A percentile compares a stretch with the other conserved stretches of the same genome.
phyloP scores from a whole-genome alignment of 2,888 invertebrate species.

The Ectropis crepuscularia region DNA sequence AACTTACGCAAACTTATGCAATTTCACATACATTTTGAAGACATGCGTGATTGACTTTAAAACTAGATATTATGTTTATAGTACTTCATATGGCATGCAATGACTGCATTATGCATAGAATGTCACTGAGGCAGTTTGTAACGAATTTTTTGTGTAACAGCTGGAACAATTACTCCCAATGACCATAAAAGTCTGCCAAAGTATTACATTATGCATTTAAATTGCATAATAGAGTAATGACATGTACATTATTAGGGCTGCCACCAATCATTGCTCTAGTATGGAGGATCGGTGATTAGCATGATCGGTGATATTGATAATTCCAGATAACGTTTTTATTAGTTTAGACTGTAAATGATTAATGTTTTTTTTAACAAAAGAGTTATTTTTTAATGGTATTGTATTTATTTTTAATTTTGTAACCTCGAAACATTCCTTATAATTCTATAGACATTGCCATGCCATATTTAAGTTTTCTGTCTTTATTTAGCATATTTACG shows the following conservation, averaged over 20 bases:
- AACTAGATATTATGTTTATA: not conserved
- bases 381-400: too few species aligned
- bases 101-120: slow-evolving; percentile 3
- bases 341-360: too few species aligned
- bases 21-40: not conserved
- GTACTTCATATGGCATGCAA: slow-evolving; percentile 1
- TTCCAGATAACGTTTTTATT: too few species aligned
- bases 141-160: slow-evolving; percentile 7
- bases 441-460: too few species aligned
- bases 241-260: not conserved
- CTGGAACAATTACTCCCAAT: not conserved
- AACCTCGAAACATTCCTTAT: too few species aligned
- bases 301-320: too few species aligned
- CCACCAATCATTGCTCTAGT: not conserved
- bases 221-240: slow-evolving; percentile 11
- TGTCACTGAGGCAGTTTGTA: slow-evolving; percentile 4
- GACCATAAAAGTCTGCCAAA: slow-evolving; percentile 9
- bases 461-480: too few species aligned
- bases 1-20: not conserved
- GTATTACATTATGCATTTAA: slow-evolving; percentile 12
- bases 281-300: too few species aligned
- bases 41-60: slow-evolving; percentile 8
- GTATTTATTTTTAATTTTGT: too few species aligned
- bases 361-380: too few species aligned
- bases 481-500: too few species aligned